phyloP scores from a whole-genome alignment of 2,113 vertebrate genomes.

The Phodopus roborovskii region DNA sequence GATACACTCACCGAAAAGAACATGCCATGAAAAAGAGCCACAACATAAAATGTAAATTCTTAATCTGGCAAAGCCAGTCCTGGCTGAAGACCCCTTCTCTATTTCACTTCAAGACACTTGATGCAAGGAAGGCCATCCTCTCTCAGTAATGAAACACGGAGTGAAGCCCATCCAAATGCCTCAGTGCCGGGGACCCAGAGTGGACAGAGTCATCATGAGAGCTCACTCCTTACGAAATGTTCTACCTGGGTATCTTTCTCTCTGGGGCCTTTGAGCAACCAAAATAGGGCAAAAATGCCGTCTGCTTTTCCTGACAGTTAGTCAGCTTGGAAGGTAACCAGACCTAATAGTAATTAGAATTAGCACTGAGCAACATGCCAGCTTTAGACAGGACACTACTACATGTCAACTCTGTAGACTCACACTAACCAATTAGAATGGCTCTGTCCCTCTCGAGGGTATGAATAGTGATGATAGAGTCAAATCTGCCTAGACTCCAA shows the following conservation, averaged over 20 bases:
- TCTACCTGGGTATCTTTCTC: not conserved
- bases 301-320: slow-evolving; percentile 31
- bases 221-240: not conserved
- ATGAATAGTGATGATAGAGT: not conserved
- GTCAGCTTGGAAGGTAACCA: slow-evolving; percentile 3
- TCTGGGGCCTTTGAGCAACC: not conserved
- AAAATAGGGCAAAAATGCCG: not conserved
- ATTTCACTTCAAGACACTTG: not conserved
- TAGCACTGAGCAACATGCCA: not conserved
- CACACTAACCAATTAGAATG: slow-evolving; percentile 16
- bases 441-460: not conserved
- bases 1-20: not conserved
- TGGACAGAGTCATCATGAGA: not conserved
- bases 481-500: not conserved
- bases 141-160: not conserved
- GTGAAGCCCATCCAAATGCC: not conserved
- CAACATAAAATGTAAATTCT: not conserved
- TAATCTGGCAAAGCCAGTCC: not conserved
- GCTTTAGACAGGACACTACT: not conserved
- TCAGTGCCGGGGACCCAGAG: not conserved
- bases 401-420: slow-evolving; percentile 42
- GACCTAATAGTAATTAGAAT: slow-evolving; percentile 24
- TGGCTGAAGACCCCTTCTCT: not conserved
- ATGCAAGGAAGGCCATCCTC: not conserved
- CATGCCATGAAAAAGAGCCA: not conserved